Base-by-base conservation (phyloP, 2,113 vertebrate species). In the Phalacrocorax carbo region DNA sequence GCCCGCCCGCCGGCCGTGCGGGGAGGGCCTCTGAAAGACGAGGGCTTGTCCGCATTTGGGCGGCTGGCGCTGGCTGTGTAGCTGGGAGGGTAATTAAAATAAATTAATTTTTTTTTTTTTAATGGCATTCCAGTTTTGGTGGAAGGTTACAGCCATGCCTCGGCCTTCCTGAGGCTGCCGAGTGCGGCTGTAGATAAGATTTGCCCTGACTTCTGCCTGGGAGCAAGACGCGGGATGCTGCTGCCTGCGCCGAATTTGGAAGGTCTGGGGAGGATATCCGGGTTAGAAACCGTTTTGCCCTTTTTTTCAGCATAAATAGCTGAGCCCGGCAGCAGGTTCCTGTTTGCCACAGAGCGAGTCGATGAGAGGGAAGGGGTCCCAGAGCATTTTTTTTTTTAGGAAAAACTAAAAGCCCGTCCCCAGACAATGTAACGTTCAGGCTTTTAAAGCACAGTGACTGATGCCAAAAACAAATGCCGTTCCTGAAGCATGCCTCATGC, bases 371-470 rank as follows among this genome's bases (percentile, higher is more conserved):
- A 32, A 1, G 1, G 46, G 11, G 13, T 26, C 40, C 22, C 49
- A 5, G 40, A 13, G 48, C 13, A 2, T 34, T 54, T 42, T 55
- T 42, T n/a, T 55, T 38, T 51, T n/a, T 23, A 27, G 40, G 46
- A n/a, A 49, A 61, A 92, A 51, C 13, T 42, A 29, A 57, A 68
- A 40, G 18, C 27, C 32, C 7, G 7, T 15, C 15, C 5, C 20
- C 20, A 0, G 0, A 0, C 65, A 13, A 6, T 2, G 14, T 18
- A 40, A 25, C 4, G 1, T 38, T 40, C 36, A 23, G 27, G 75
- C 27, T 90, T 19, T 52, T 16, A 46, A 75, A 88, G 36, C 15
- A 3, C 6, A 2, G 40, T 9, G 32, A 38, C 38, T 36, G 90
- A 62, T 86, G 21, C 48, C 4, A 12, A 62, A 73, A 62, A 2